Conservation (phyloP, 2,113 vertebrate genomes). For the Excalfactoria chinensis region DNA sequence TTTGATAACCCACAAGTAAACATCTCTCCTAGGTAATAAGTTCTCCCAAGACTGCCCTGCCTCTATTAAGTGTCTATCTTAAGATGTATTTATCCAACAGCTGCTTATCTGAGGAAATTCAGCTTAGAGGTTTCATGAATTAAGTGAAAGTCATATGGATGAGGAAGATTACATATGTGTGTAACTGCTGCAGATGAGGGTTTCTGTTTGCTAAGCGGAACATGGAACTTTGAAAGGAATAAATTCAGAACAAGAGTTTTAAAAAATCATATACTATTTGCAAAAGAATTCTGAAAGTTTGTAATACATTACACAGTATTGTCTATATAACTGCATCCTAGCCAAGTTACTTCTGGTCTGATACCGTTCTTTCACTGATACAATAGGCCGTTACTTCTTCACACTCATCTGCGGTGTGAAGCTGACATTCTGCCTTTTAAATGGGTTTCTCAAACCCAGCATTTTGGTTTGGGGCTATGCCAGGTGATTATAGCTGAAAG, state of each 20-base stretch:
- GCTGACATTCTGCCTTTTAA: background rate
- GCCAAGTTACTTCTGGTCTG: background rate
- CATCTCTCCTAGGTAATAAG: background rate
- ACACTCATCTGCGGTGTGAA: background rate
- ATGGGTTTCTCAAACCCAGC: background rate
- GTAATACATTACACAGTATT: background rate
- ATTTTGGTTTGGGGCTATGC: conserved; percentile 33
- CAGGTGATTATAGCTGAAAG: background rate
- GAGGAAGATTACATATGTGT: background rate
- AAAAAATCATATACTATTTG: background rate
- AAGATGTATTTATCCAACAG: background rate
- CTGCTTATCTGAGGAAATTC: background rate
- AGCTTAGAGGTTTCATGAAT: background rate
- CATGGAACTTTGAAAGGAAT: background rate
- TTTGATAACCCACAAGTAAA: background rate
- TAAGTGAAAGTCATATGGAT: background rate
- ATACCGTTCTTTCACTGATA: background rate
- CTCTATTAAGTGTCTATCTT: fast-evolving
- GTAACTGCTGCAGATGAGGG: background rate
- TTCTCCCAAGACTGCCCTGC: background rate
- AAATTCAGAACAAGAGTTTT: background rate
- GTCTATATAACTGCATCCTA: background rate
- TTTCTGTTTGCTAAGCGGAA: background rate
- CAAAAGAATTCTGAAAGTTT: background rate
- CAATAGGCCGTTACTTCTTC: background rate